These are phyloP conservation scores for Zoroaster sp. DNA, from an alignment of 53 echinoderm and acorn worm species.

Conservation along the genomic window DNA sequence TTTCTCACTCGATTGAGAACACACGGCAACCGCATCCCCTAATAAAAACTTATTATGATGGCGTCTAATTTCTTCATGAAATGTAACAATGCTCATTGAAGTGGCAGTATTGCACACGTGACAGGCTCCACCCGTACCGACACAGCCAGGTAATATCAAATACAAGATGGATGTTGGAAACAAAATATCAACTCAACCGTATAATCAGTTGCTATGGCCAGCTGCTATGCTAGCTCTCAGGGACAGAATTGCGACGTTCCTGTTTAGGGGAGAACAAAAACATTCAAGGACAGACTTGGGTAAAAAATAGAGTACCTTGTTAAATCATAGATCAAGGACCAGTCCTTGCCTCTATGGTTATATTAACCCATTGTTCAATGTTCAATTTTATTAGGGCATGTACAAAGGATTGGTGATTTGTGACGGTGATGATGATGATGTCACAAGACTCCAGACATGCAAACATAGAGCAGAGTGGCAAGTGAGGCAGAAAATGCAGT, in stretches of 20 bases:
- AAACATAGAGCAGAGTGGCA: too few species aligned
- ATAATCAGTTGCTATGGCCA: conserved; percentile 26
- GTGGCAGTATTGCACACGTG: neutral
- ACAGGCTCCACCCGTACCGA: neutral
- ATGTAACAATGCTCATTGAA: neutral
- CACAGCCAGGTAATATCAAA: neutral
- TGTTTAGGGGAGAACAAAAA: neutral
- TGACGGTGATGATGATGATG: neutral
- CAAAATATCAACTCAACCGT: neutral
- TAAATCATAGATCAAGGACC: too few species aligned
- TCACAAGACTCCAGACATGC: too few species aligned
- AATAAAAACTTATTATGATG: neutral
- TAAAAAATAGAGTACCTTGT: neutral
- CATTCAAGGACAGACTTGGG: neutral
- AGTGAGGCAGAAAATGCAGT: too few species aligned
- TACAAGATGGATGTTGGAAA: neutral
- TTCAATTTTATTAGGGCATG: neutral
- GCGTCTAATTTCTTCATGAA: neutral
- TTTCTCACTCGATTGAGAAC: neutral
- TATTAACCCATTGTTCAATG: neutral
- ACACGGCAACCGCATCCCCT: neutral
- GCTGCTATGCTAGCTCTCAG: neutral
- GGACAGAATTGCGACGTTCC: neutral
- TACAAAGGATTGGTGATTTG: neutral
- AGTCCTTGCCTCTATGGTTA: too few species aligned